Percentiles rank a stretch among this genome's conserved stretches.
Conservation (phyloP, 1,140 invertebrate genomes). For the Charaxes varanes region DNA sequence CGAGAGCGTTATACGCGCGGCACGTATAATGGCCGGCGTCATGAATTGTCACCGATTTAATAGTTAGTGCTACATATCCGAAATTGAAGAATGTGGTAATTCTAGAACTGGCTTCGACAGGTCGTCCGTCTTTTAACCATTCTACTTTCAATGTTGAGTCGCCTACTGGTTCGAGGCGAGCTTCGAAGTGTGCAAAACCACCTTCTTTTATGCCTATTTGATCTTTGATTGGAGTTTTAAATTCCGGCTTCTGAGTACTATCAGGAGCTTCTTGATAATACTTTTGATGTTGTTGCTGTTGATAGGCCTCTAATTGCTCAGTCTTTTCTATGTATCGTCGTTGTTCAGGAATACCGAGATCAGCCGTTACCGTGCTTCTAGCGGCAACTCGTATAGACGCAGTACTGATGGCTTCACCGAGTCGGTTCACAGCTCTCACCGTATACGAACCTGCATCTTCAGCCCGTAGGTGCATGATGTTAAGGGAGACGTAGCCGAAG, state of each 20-base stretch:
- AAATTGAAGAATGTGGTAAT: constrained; percentile 97
- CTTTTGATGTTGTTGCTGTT: constrained; percentile 84
- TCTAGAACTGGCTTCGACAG: constrained; percentile 93
- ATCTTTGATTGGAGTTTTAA: constrained; percentile 94
- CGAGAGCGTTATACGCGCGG: constrained; percentile 89
- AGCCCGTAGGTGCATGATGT: constrained; percentile 96
- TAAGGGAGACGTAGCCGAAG: constrained; percentile 98
- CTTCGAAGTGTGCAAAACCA: constrained; percentile 96
- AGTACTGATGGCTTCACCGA: constrained; percentile 89
- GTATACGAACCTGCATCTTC: constrained; percentile 95
- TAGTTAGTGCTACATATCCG: constrained; percentile 96
- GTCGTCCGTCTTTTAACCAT: constrained; percentile 95
- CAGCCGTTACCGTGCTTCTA: constrained; percentile 86
- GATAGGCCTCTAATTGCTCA: constrained; percentile 94
- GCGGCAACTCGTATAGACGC: constrained; percentile 85
- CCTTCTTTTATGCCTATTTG: constrained; percentile 92
- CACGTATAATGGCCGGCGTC: constrained; percentile 96
- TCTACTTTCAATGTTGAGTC: constrained; percentile 94
- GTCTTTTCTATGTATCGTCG: constrained; percentile 94
- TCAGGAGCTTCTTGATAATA: constrained; percentile 86
- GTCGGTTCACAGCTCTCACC: constrained; percentile 90
- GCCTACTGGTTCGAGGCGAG: constrained; percentile 92
- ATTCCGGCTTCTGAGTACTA: constrained; percentile 87
- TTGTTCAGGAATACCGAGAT: constrained; percentile 93
- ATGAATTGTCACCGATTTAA: constrained; percentile 92